Evolutionary conservation across 2,113 vertebrate genomes (phyloP), one percentile per base, ranked within the genome.

Genomic region (Macquaria ambigua): DNA sequence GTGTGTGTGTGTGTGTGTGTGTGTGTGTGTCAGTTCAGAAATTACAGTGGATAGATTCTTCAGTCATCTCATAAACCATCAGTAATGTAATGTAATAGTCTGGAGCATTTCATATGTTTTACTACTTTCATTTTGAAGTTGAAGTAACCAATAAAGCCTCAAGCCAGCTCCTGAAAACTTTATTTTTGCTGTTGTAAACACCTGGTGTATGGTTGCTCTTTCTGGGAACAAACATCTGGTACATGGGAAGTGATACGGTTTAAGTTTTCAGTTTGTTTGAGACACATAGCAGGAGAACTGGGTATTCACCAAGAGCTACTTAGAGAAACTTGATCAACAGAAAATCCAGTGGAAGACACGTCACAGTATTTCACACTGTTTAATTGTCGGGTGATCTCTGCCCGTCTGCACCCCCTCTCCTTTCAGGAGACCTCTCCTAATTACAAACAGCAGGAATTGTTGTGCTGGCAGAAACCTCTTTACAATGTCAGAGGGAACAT

Each of bases 391-490:
- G 20, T 81, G 56, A 64, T 73, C 59, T 75, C 52, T 46, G 43
- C 8, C 53, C 3, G 6, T 18, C 12, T 50, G 23, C 25, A 23
- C 34, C 50, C 56, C 37, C 77, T 56, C 58, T 59, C 23, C 41
- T 77, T 37, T 12, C 1, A 25, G 39, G 69, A 64, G 8, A 14
- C 23, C 14, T 52, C 5, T 25, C 5, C 31, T 77, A 74, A 80
- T 83, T 69, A 77, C 61, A 77, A 74, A 63, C 67, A 43, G 80
- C 67, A 50, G 77, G 72, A 79, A 64, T 10, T 84, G 73, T 63
- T 82, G 66, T 37, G 37, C 62, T 80, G 58, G 58, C 62, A 77
- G 28, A 37, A 70, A 39, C 5, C 8, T 74, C 34, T 18, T 21
- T 8, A 68, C 73, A 66, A 80, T 69, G 67, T 82, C 76, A 87